These are phyloP conservation scores for Neotoma lepida DNA, from an alignment of 2,113 vertebrate species.

Conservation along the genomic window DNA sequence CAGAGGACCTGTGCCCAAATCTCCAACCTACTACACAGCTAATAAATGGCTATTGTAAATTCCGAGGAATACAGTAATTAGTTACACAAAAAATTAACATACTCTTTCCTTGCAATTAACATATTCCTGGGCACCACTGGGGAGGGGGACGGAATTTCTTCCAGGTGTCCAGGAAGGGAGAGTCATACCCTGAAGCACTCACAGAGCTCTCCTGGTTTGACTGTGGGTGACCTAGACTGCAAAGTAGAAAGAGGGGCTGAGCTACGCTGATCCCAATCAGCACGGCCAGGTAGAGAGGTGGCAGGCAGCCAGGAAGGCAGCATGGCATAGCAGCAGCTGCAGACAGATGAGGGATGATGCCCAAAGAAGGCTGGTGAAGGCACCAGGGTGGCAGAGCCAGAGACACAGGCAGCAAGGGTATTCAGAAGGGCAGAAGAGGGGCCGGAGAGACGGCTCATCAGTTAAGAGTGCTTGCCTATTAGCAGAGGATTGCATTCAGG, in stretches of 20 bases:
- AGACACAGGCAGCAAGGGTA: not conserved
- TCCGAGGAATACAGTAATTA: not conserved
- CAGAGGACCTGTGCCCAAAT: not conserved
- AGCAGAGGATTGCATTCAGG: not conserved
- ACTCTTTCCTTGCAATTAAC: no score
- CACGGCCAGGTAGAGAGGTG: not conserved
- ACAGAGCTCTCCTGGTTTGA: not conserved
- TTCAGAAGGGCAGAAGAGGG: not conserved
- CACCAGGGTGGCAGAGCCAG: not conserved
- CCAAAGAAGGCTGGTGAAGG: not conserved
- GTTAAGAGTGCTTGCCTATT: no score
- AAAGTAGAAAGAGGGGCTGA: not conserved
- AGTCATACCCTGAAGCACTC: not conserved
- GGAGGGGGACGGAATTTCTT: not conserved
- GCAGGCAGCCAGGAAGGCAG: not conserved
- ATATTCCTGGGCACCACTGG: not conserved
- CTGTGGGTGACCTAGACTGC: not conserved
- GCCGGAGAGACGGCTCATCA: not conserved
- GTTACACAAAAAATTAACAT: not conserved
- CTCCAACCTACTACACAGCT: not conserved
- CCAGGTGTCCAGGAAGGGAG: not conserved
- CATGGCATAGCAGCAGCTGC: no score
- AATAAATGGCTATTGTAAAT: not conserved
- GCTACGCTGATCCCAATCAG: not conserved
- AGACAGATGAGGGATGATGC: not conserved